Conservation (phyloP, 2,113 vertebrate genomes). For the Gopherus evgoodei region DNA sequence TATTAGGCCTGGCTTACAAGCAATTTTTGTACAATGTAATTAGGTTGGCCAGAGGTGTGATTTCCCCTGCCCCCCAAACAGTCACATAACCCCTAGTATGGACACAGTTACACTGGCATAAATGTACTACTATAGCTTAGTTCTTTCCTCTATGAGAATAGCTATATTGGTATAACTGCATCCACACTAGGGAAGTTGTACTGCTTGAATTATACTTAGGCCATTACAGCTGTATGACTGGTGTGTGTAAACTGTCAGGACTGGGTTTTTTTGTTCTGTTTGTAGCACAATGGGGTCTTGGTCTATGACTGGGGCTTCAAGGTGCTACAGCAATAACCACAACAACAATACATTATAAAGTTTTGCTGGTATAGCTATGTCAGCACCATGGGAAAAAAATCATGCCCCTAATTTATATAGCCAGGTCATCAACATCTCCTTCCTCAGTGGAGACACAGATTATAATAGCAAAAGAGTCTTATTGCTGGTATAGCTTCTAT, state of each 20-base stretch:
- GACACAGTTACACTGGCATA: neutral
- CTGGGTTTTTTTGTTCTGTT: neutral
- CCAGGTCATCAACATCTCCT: neutral
- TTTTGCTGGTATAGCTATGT: neutral
- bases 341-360: neutral
- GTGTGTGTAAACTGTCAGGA: constrained; percentile 18
- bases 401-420: neutral
- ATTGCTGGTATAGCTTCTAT: too few relatives aligned
- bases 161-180: neutral
- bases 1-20: neutral
- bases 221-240: neutral
- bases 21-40: neutral
- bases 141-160: neutral
- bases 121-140: neutral
- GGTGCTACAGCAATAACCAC: neutral
- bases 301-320: neutral
- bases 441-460: neutral
- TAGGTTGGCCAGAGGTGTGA: neutral
- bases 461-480: too few relatives aligned
- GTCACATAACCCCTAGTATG: neutral
- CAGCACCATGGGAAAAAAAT: neutral
- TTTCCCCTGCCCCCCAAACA: neutral
- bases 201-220: constrained; percentile 1
- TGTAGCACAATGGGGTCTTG: neutral
- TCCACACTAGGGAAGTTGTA: neutral